These are phyloP conservation scores for Meriones psammophilus DNA, from an alignment of 2,797 vertebrate genomes.

Conservation along the genomic window DNA sequence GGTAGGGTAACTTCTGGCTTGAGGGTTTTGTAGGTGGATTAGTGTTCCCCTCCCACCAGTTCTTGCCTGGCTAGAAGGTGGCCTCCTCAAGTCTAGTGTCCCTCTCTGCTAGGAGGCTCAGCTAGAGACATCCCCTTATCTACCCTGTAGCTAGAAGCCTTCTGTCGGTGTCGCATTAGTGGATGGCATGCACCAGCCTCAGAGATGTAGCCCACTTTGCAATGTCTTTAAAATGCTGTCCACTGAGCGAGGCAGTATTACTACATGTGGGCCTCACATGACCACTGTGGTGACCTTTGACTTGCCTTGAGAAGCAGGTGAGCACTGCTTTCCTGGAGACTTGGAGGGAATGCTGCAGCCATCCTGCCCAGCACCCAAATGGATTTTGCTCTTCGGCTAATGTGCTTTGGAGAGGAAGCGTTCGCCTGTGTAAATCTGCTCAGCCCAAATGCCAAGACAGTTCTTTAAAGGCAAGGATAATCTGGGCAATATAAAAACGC, in stretches of 20 bases:
- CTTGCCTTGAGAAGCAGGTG: not conserved
- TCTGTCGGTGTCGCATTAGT: conserved; percentile 32
- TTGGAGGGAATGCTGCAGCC: not conserved
- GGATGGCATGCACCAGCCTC: not conserved
- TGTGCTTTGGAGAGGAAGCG: not conserved
- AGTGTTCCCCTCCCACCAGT: no score
- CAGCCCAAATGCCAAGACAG: conserved; percentile 49
- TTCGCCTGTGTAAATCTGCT: conserved; percentile 64
- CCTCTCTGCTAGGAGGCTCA: no score
- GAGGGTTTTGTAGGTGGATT: no score
- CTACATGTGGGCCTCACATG: not conserved
- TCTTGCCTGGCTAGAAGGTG: no score
- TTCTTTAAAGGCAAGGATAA: conserved; percentile 73
- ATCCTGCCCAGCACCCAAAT: not conserved
- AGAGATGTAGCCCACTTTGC: not conserved
- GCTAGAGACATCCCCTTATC: no score
- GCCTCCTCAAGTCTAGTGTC: no score
- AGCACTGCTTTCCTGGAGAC: conserved; percentile 17
- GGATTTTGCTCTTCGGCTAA: conserved; percentile 48
- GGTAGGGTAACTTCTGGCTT: no score
- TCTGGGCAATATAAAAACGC: conserved; percentile 70
- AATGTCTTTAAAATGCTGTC: conserved; percentile 9
- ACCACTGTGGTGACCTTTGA: not conserved
- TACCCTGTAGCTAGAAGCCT: not conserved
- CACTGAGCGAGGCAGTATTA: not conserved